These are phyloP conservation scores for Drosophila pectinifera DNA, from an alignment of 1,140 invertebrate species.

Conservation along the genomic window DNA sequence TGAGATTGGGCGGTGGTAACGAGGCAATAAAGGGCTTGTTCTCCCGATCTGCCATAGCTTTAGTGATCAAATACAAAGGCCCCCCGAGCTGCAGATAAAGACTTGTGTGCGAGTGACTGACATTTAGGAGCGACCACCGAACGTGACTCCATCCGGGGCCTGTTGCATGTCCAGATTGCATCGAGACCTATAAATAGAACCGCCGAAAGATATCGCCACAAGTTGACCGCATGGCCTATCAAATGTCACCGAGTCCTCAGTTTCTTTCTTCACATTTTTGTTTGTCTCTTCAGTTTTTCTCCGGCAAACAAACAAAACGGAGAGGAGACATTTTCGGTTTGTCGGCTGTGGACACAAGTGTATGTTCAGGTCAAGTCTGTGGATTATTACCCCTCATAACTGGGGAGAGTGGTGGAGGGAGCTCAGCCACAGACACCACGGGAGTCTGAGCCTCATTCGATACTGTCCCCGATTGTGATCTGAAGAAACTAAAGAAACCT, in stretches of 20 bases:
- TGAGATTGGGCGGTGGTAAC: background rate
- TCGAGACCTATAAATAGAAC: slow-evolving; percentile 50
- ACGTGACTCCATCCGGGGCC: slow-evolving; percentile 35
- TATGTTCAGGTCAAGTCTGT: slow-evolving; percentile 66
- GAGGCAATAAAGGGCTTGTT: slow-evolving; percentile 22
- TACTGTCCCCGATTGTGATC: slow-evolving; percentile 77
- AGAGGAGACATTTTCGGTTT: slow-evolving; percentile 62
- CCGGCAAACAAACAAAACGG: slow-evolving; percentile 42
- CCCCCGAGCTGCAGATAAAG: background rate
- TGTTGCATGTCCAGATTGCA: slow-evolving; percentile 38
- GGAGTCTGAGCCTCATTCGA: slow-evolving; percentile 69
- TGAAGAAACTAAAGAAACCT: slow-evolving; percentile 70
- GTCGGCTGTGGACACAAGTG: slow-evolving; percentile 69
- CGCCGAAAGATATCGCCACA: slow-evolving; percentile 52
- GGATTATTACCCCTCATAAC: slow-evolving; percentile 64
- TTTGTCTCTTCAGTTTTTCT: slow-evolving; percentile 42
- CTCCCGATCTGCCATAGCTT: slow-evolving; percentile 27
- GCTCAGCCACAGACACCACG: slow-evolving; percentile 67
- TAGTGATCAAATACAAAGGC: slow-evolving; percentile 5
- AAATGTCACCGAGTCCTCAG: slow-evolving; percentile 61
- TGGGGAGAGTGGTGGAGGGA: slow-evolving; percentile 5
- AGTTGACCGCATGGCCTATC: slow-evolving; percentile 64
- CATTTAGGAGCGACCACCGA: slow-evolving; percentile 21
- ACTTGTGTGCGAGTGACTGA: slow-evolving; percentile 25
- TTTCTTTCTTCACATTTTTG: slow-evolving; percentile 20